Percentiles rank a stretch among this genome's conserved stretches.
Evolutionary conservation across 2,797 vertebrate genomes (phyloP).

Genomic region (Bryconaethiops microstoma): DNA sequence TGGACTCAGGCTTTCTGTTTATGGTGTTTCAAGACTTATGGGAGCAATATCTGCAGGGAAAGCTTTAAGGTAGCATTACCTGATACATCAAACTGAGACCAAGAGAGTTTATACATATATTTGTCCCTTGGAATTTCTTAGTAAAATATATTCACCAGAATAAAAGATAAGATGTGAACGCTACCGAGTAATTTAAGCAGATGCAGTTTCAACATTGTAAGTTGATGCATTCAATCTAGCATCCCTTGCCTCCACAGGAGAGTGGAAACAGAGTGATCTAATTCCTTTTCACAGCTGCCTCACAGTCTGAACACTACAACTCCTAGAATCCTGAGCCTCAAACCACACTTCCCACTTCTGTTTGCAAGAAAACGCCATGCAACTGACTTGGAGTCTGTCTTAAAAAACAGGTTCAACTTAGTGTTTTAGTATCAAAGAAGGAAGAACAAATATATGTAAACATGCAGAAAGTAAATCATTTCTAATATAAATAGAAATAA

Average conservation of each 20-base stretch:
- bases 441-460: no score
- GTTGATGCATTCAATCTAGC: background rate
- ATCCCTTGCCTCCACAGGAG: background rate
- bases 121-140: constrained; percentile 2
- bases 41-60: constrained; percentile 22
- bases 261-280: background rate
- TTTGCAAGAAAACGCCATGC: background rate
- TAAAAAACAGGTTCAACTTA: no score
- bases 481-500: no score
- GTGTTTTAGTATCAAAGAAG: no score
- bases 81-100: constrained; percentile 11
- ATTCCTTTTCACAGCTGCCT: background rate
- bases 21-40: constrained; percentile 22
- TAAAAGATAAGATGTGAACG: constrained; percentile 13
- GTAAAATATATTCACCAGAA: background rate
- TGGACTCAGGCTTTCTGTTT: background rate
- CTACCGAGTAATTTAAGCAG: background rate
- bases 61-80: constrained; percentile 2
- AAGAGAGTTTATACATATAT: constrained; percentile 19
- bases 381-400: no score
- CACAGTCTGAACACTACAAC: background rate
- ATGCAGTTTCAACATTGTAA: background rate
- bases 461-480: no score
- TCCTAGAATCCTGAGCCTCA: background rate
- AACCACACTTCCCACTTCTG: background rate